Evolutionary conservation across 1,140 invertebrate genomes (phyloP), one percentile per base, ranked within the genome.

Genomic region (Pogonognathellus flavescens): DNA sequence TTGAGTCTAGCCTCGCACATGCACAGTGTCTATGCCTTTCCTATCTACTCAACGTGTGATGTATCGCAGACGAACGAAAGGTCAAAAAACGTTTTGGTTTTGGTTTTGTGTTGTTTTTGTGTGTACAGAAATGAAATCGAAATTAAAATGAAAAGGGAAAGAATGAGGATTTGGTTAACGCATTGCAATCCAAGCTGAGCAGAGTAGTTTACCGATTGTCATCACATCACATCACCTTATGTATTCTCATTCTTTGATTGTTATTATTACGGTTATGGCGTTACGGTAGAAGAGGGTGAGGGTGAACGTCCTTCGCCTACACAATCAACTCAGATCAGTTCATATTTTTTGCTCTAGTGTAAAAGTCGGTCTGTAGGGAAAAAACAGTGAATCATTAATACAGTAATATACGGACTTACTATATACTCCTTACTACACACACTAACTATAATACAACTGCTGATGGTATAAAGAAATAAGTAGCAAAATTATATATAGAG

Each of bases 71-170:
- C 59, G 31, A 76, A 16, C 41, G 49, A 76, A 31, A 50, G 70
- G 70, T 76, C 70, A 76, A 76, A 76, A 76, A 76, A 76, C 70
- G 70, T 76, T 76, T 76, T 76, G 70, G 70, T 76, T 76, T 76
- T 41, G 70, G 41, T 31, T 76, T 50, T 60, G 59, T 20, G 18
- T 70, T 22, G 70, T 9, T 76, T 76, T 25, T 76, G n/a, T 76
- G 41, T 76, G 41, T 50, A 16, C 10, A 76, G 31, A 76, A 76
- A 76, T 76, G 70, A 76, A 76, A 76, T 76, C 25, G 70, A 76
- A 76, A 76, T 76, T 76, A 76, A 66, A 76, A 50, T 76, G 41
- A 76, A 76, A 76, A 76, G 41, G 25, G 41, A 76, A 76, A 76
- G 25, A 76, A 76, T 76, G 70, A 76, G 70, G 70, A 76, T 76